Percentiles rank a stretch among this genome's conserved stretches.
These are phyloP conservation scores for Drosophila guanche DNA, from an alignment of 1,140 invertebrate species.

Conservation along the genomic window DNA sequence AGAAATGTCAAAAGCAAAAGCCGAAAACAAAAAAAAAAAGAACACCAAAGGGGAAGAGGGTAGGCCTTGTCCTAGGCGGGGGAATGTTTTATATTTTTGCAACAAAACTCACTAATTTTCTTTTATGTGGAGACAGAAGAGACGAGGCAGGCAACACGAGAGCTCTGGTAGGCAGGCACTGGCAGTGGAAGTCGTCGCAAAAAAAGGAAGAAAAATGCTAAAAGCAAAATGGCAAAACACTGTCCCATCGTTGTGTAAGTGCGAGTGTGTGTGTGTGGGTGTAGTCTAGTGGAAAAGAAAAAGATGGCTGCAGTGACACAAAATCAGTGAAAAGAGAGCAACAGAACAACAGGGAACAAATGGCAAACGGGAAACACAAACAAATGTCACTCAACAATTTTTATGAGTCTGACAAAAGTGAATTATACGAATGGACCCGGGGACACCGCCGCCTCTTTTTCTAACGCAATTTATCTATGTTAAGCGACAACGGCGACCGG, in stretches of 20 bases:
- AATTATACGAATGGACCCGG: conserved; percentile 79
- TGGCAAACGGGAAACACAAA: conserved; percentile 77
- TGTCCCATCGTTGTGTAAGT: conserved; percentile 22
- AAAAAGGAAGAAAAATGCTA: conserved; percentile 46
- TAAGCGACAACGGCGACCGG: conserved; percentile 62
- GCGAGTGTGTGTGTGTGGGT: conserved; percentile 33
- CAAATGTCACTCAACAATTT: conserved; percentile 82
- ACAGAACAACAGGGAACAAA: conserved; percentile 33
- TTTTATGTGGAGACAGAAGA: conserved; percentile 69
- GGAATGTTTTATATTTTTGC: conserved; percentile 72
- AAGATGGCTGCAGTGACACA: conserved; percentile 74
- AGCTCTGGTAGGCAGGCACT: conserved; percentile 16
- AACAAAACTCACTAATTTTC: conserved; percentile 79
- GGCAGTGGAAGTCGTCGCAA: conserved; percentile 4
- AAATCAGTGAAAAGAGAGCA: conserved; percentile 72
- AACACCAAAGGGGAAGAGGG: conserved; percentile 26
- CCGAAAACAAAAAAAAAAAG: conserved; percentile 40
- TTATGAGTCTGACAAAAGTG: conserved; percentile 82
- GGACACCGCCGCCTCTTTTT: conserved; percentile 77
- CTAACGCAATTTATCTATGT: conserved; percentile 82
- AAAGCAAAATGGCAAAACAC: conserved; percentile 51
- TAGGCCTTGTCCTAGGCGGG: conserved; percentile 6
- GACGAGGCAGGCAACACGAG: conserved; percentile 63
- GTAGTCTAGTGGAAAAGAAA: conserved; percentile 72
- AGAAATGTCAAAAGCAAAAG: conserved; percentile 51